Evolutionary conservation across 2,113 vertebrate species (phyloP), one percentile per base, ranked within the genome.

Genomic region (Dipodomys ordii): DNA sequence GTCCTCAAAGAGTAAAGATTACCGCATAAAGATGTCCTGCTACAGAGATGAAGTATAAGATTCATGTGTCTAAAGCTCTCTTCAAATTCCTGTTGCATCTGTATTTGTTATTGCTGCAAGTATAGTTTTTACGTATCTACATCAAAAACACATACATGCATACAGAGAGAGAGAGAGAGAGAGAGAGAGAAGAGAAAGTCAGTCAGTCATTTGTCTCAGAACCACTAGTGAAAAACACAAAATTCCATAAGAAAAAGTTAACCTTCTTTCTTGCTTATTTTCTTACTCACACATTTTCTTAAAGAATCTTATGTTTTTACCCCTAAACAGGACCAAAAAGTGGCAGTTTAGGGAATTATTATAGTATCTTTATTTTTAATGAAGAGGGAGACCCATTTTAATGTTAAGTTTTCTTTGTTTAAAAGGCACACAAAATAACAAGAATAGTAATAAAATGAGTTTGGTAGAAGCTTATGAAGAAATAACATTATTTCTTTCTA

Each of bases 221-320:
- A 64, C 93, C 49, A 74, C 49, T 87, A 69, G 7, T 71, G 46
- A 83, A 93, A 87, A 91, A 23, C 35, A 1, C 60, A 82, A 87
- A 89, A 15, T 35, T 78, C 46, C 12, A 2, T 11, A 90, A 65
- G 39, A 46, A n/a, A 39, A 74, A 60, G 25, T 49, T 46, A 91
- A 60, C 39, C 19, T 18, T 89, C 49, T 76, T 76, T 3, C 57
- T 25, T 60, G 2, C 16, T 80, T 83, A 64, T 16, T 25, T 92
- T 93, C 53, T 57, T 85, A 80, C n/a, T 57, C 28, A 62, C 23
- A 46, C 10, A 6, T 46, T 95, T 94, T 46, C 69, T 78, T 69
- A 1, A 20, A 90, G 46, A 90, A 65, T 88, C 32, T 72, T 57
- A 83, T 23, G 16, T 93, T 76, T 86, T 20, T 3, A 69, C 27